These are phyloP conservation scores for Pocillopora damicornis DNA, from an alignment of 64 coral and sea anemone species.

Conservation along the genomic window DNA sequence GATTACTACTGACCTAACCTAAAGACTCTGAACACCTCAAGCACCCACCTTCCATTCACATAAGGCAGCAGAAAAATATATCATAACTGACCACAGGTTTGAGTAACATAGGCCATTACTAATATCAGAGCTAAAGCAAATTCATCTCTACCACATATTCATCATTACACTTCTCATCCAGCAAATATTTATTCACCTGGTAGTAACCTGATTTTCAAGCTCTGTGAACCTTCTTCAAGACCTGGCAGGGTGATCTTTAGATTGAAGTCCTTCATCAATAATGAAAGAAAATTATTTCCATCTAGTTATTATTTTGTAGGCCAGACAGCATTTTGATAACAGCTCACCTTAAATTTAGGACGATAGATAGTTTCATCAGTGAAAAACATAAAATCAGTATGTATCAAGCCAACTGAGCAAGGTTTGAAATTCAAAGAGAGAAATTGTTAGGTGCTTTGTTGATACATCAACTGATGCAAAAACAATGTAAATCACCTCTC, in stretches of 20 bases:
- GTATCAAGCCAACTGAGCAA: too few relatives aligned
- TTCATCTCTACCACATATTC: too few relatives aligned
- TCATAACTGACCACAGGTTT: neutral
- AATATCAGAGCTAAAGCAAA: too few relatives aligned
- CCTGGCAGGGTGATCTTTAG: slow-evolving; percentile 83
- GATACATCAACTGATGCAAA: neutral
- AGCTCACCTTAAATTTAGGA: too few relatives aligned
- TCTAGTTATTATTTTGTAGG: neutral
- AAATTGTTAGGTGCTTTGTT: neutral
- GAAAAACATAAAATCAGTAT: too few relatives aligned
- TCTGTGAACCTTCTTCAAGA: slow-evolving; percentile 86
- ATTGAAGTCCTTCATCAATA: slow-evolving; percentile 81
- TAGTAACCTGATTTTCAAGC: slow-evolving; percentile 84
- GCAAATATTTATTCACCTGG: slow-evolving; percentile 50
- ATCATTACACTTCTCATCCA: too few relatives aligned
- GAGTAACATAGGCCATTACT: too few relatives aligned
- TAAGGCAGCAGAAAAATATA: too few relatives aligned
- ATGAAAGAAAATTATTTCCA: neutral
- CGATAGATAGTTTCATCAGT: too few relatives aligned
- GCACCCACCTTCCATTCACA: too few relatives aligned
- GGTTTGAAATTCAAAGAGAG: neutral
- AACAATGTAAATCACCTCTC: neutral
- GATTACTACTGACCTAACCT: too few relatives aligned
- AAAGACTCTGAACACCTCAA: too few relatives aligned
- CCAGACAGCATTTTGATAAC: neutral